Base-by-base conservation (phyloP, 2,797 vertebrate species). In the Pelobates cultripes region DNA sequence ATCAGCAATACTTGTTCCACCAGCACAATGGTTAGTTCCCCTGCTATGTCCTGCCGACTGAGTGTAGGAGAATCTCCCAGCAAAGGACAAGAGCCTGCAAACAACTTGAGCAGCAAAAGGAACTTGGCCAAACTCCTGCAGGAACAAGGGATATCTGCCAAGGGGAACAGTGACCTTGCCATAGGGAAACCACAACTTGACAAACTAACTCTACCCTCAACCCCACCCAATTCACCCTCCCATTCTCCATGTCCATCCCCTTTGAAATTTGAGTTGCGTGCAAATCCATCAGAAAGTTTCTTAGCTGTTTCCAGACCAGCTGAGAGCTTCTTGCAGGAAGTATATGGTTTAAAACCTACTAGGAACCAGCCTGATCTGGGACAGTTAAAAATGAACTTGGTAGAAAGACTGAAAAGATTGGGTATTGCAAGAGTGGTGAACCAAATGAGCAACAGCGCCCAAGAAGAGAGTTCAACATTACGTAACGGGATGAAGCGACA, bases 111-210 rank as follows among this genome's bases (percentile, higher is more conserved):
- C 88, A 86, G 90, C 87, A 92, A 94, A 3, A 86, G 89, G 40
- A 92, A 96, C 8, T 90, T 99, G 83, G 93, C 97, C 77, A 95
- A 96, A 87, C 94, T 99, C 55, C 88, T 99, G 28, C 91, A 97
- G 75, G 97, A 99, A 83, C 93, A 86, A 75, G 98, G 98, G 81
- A 99, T 99, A 86, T 99, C 98, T 2, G 97, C 97, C 70, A 96
- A 96, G 84, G 93, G 95, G 75, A 94, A 96, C 0, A 86, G 89
- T 43, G 88, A 88, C 47, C 87, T 89, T 0, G 0, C 86, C 10
- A 85, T 89, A 6, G 89, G 94, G 84, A 89, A 85, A 14, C 80
- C 86, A 0, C 87, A 91, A 13, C 86, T 86, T 69, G 90, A 81
- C 87, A 88, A 82, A 66, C 84, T 88, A 43, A 84, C 92, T 7